A percentile compares a stretch with the other conserved stretches of the same genome.
Evolutionary conservation across 2,888 invertebrate genomes (phyloP).

Genomic region (Artemia sinica): DNA sequence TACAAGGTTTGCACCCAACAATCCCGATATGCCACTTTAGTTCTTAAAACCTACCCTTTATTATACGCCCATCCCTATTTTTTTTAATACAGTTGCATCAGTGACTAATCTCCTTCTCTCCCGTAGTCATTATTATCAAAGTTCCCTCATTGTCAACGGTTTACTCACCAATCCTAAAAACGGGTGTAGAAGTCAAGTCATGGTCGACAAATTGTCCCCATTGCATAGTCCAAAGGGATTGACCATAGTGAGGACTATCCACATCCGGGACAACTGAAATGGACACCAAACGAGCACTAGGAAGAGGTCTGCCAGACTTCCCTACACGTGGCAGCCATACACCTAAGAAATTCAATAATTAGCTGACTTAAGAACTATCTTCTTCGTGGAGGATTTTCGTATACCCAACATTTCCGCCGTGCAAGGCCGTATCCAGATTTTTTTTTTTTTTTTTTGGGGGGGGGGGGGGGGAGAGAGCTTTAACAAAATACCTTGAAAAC

Average conservation of each 20-base stretch:
- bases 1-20: too few relatives aligned
- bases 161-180: constrained; percentile 26
- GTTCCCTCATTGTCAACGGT: neutral
- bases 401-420: neutral
- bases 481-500: too few relatives aligned
- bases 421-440: neutral
- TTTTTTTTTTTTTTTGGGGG: neutral
- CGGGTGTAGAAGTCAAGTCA: constrained; percentile 28
- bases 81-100: too few relatives aligned
- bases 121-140: too few relatives aligned
- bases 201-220: constrained; percentile 28
- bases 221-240: constrained; percentile 23
- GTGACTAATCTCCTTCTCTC: too few relatives aligned
- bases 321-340: constrained; percentile 25
- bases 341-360: constrained; percentile 22
- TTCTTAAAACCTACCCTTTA: too few relatives aligned
- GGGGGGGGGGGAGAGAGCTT: too few relatives aligned
- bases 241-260: constrained; percentile 21
- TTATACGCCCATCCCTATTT: too few relatives aligned
- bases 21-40: too few relatives aligned
- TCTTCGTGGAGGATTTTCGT: constrained; percentile 28
- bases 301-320: constrained; percentile 25
- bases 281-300: constrained; percentile 26
- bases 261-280: constrained; percentile 23
- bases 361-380: neutral